Evolutionary conservation across 2,113 vertebrate genomes (phyloP).

Genomic region (Sylvietta virens): DNA sequence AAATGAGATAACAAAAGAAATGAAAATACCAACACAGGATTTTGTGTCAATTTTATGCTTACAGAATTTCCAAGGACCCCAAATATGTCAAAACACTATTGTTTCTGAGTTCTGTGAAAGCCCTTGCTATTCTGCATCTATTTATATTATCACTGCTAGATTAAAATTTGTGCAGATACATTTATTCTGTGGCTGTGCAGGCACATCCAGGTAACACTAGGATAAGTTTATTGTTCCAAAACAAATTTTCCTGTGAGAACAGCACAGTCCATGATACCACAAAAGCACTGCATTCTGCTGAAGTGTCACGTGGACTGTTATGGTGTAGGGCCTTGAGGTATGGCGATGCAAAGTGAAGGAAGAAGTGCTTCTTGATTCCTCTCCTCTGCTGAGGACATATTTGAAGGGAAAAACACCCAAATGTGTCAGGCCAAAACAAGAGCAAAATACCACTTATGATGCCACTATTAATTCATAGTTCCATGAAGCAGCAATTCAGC

Average conservation of each 20-base stretch:
- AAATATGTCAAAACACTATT: background rate
- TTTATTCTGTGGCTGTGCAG: background rate
- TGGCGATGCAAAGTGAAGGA: background rate
- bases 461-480: background rate
- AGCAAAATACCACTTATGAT: background rate
- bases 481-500: background rate
- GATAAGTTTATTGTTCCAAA: background rate
- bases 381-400: background rate
- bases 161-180: background rate
- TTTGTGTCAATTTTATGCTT: background rate
- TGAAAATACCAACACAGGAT: background rate
- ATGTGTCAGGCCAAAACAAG: background rate
- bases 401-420: background rate
- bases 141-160: background rate
- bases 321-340: background rate
- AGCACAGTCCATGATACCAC: accelerated
- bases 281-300: background rate
- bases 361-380: background rate
- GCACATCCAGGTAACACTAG: background rate
- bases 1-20: background rate
- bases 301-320: accelerated
- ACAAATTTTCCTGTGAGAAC: background rate
- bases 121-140: background rate
- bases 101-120: background rate
- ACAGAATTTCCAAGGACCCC: background rate